Percentiles rank a stretch among this genome's conserved stretches.
Evolutionary conservation across 2,113 vertebrate genomes (phyloP).

Genomic region (Gobiocypris rarus): DNA sequence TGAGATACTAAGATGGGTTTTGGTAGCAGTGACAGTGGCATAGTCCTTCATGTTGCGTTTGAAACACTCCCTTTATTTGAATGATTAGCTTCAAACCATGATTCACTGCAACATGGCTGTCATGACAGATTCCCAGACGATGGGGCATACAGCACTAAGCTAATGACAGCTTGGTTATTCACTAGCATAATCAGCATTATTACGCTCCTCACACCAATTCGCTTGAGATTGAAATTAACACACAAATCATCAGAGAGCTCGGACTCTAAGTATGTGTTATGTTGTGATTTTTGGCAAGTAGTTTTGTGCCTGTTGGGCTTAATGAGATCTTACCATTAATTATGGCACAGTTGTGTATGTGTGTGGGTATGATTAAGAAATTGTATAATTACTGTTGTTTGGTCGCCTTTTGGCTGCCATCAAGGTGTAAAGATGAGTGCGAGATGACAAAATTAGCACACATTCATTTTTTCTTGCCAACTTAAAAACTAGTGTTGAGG

Average conservation of each 20-base stretch:
- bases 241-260: slow-evolving; percentile 16
- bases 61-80: slow-evolving; percentile 46
- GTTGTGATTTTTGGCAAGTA: slow-evolving; percentile 28
- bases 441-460: background rate
- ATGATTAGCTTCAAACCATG: slow-evolving; percentile 49
- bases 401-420: slow-evolving; percentile 9
- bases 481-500: background rate
- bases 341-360: slow-evolving; percentile 12
- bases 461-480: background rate
- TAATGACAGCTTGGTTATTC: slow-evolving; percentile 50
- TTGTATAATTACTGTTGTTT: slow-evolving; percentile 43
- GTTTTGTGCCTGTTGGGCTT: slow-evolving; percentile 43
- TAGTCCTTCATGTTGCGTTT: slow-evolving; percentile 10
- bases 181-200: slow-evolving; percentile 31
- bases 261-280: slow-evolving; percentile 11
- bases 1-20: slow-evolving; percentile 39
- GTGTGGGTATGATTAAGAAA: slow-evolving; percentile 48
- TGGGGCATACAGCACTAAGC: slow-evolving; percentile 38
- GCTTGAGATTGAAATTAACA: slow-evolving; percentile 30
- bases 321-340: slow-evolving; percentile 45
- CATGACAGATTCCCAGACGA: slow-evolving; percentile 42
- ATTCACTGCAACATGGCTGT: slow-evolving; percentile 54
- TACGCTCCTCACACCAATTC: slow-evolving; percentile 28
- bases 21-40: slow-evolving; percentile 3
- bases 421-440: background rate